Percentiles rank a stretch among this genome's conserved stretches.
phyloP scores from a whole-genome alignment of 1,140 invertebrate genomes.

The Megalonaias nervosa region DNA sequence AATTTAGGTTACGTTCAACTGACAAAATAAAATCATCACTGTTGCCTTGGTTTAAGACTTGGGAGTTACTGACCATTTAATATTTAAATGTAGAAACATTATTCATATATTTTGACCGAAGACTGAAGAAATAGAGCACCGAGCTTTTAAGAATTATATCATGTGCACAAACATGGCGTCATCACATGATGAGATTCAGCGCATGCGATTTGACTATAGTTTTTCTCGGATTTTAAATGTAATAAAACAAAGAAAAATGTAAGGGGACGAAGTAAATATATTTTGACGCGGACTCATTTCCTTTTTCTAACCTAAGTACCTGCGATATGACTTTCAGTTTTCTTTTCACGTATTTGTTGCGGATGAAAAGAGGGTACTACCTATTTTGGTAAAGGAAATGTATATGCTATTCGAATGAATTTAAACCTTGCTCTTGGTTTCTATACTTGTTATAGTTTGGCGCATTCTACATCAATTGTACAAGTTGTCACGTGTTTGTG shows the following conservation, averaged over 20 bases:
- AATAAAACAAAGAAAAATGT: too few species aligned
- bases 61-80: too few species aligned
- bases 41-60: background rate
- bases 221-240: too few species aligned
- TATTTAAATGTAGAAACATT: background rate
- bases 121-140: conserved; percentile 19
- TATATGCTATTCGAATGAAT: background rate
- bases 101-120: background rate
- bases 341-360: background rate
- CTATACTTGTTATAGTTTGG: background rate
- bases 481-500: background rate
- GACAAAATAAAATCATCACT: conserved; percentile 1
- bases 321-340: background rate
- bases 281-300: too few species aligned
- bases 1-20: background rate
- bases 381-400: background rate
- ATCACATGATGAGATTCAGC: too few species aligned
- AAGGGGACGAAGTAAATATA: too few species aligned
- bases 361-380: background rate
- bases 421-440: background rate
- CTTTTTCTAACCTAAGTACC: too few species aligned
- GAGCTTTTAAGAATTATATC: conserved; percentile 21
- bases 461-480: background rate
- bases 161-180: background rate
- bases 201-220: too few species aligned